Conservation (phyloP, 64 coral and sea anemone genomes). For the Acropora yongei region DNA sequence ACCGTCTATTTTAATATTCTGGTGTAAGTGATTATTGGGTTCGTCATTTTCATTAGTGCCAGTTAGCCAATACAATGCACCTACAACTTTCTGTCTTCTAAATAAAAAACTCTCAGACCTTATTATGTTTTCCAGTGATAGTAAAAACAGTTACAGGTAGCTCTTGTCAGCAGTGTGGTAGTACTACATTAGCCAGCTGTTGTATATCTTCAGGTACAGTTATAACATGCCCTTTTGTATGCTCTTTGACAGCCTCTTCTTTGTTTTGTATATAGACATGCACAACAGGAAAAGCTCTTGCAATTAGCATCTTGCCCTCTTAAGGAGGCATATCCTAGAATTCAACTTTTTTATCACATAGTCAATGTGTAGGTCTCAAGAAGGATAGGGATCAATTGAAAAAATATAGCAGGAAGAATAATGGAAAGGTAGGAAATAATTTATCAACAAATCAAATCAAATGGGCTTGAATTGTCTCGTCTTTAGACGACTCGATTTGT, state of each 20-base stretch:
- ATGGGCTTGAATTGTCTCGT: too few relatives aligned
- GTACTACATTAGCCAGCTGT: constrained; percentile 21
- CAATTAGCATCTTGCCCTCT: not conserved
- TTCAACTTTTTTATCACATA: too few relatives aligned
- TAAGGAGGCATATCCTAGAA: too few relatives aligned
- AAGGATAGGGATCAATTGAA: too few relatives aligned
- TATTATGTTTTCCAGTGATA: constrained; percentile 20
- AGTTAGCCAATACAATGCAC: constrained; percentile 38
- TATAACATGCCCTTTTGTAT: constrained; percentile 30
- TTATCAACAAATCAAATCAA: too few relatives aligned
- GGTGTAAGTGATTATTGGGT: not conserved
- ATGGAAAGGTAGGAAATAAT: too few relatives aligned
- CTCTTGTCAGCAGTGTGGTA: constrained; percentile 36
- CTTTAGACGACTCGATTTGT: too few relatives aligned
- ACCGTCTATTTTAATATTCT: constrained; percentile 38
- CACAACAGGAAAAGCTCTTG: not conserved
- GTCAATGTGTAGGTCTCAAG: too few relatives aligned
- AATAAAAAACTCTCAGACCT: constrained; percentile 26
- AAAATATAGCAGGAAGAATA: too few relatives aligned
- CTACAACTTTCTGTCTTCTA: constrained; percentile 7
- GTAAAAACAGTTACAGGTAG: constrained; percentile 42
- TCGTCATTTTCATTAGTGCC: constrained; percentile 34
- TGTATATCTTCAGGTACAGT: constrained; percentile 50
- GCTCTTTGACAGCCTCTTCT: not conserved
- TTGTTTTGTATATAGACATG: not conserved